Conservation (phyloP, 2,113 vertebrate genomes). For the Psettodes erumei region DNA sequence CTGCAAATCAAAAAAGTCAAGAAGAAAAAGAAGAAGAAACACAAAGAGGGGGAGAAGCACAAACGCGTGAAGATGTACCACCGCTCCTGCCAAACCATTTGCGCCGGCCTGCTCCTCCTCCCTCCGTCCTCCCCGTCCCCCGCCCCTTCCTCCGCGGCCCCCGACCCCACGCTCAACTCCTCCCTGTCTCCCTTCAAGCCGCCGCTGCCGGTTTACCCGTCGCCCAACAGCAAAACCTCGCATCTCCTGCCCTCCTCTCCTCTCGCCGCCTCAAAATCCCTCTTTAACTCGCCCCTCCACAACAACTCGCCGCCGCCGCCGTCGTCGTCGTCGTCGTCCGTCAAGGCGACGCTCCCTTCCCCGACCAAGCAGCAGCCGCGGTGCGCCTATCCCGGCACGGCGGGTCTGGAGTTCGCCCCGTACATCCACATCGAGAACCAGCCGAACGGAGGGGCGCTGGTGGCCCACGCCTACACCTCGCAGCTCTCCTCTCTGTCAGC, state of each 20-base stretch:
- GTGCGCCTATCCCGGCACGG: slow-evolving; percentile 81
- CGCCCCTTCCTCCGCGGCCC: slow-evolving; percentile 23
- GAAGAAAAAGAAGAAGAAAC: slow-evolving; percentile 99
- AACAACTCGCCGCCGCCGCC: slow-evolving; percentile 66
- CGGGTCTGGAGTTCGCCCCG: slow-evolving; percentile 90
- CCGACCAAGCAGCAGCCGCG: slow-evolving; percentile 61
- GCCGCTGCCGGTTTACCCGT: slow-evolving; percentile 80
- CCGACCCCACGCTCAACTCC: slow-evolving; percentile 44
- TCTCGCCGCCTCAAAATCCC: slow-evolving; percentile 10
- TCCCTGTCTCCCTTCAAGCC: slow-evolving; percentile 82
- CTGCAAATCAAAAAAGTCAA: slow-evolving; percentile 98
- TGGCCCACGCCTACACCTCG: slow-evolving; percentile 93
- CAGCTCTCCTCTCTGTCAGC: slow-evolving; percentile 92
- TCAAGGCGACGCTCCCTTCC: slow-evolving; percentile 79
- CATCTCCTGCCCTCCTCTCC: slow-evolving; percentile 48
- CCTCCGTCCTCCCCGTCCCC: slow-evolving; percentile 70
- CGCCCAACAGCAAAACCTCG: slow-evolving; percentile 57
- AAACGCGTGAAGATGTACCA: slow-evolving; percentile 97
- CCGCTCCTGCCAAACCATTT: slow-evolving; percentile 95
- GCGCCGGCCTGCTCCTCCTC: slow-evolving; percentile 88
- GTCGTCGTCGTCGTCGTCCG: slow-evolving; percentile 82
- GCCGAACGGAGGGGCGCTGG: slow-evolving; percentile 95
- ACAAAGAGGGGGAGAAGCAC: slow-evolving; percentile 95
- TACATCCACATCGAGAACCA: slow-evolving; percentile 96
- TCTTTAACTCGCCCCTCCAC: slow-evolving; percentile 34